Percentiles rank a stretch among this genome's conserved stretches.
These are phyloP conservation scores for Neelides folsomi DNA, from an alignment of 2,888 invertebrate species.

Conservation along the genomic window DNA sequence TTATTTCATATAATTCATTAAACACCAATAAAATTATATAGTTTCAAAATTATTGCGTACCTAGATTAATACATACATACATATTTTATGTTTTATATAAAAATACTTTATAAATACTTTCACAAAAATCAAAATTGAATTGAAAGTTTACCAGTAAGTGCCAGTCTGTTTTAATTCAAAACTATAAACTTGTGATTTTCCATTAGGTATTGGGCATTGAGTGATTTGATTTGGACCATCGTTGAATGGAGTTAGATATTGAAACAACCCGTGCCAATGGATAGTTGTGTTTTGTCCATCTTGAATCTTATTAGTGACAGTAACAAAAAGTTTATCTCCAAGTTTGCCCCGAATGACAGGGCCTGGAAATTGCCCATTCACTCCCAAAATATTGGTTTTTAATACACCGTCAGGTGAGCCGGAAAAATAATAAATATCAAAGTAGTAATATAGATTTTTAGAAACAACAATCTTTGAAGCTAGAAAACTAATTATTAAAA, in stretches of 20 bases:
- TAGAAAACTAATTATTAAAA: too few species aligned
- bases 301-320: conserved; percentile 20
- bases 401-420: conserved; percentile 21
- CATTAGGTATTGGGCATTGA: conserved; percentile 19
- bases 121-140: too few species aligned
- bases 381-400: conserved; percentile 10
- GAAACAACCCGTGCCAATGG: conserved; percentile 25
- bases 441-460: conserved; percentile 5
- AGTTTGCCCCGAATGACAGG: conserved; percentile 3
- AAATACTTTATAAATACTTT: too few species aligned
- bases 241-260: conserved; percentile 13
- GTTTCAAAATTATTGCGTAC: too few species aligned
- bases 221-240: conserved; percentile 19
- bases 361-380: conserved; percentile 25
- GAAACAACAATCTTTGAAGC: too few species aligned
- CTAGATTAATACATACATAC: too few species aligned
- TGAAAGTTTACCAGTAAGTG: conserved; percentile 26
- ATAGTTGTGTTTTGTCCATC: conserved; percentile 18
- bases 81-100: too few species aligned
- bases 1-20: background rate
- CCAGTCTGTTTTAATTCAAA: conserved; percentile 18
- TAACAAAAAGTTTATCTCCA: conserved; percentile 4
- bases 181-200: conserved; percentile 10
- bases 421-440: conserved; percentile 7
- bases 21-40: too few species aligned